Base-by-base conservation (phyloP, 2,113 vertebrate species). In the Cebus imitator region DNA sequence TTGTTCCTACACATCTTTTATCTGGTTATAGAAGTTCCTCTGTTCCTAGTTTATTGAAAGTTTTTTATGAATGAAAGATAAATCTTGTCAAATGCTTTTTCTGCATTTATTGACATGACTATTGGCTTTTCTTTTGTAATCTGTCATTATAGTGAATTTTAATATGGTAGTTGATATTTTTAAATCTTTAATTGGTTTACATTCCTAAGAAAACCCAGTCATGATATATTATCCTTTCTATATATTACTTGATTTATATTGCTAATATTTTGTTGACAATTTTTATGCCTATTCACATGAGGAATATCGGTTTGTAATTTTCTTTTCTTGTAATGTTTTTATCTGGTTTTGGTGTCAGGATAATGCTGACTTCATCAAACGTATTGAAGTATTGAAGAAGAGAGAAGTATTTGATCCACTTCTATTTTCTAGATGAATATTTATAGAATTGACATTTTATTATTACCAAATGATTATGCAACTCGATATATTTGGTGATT, bases 401-500 rank as follows among this genome's bases (percentile, higher is more conserved):
- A 52, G 16, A 4, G 8, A 93, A 58, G 21, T 91, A 45, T 76
- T 92, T 21, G 82, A 17, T 72, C 23, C 16, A 61, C 32, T 94
- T 70, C n/a, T 90, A 35, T 94, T 87, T 94, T 94, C 11, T 43
- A 83, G 6, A 85, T 78, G 9, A 89, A 5, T 82, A 86, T 79
- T 72, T 66, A 66, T 73, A 83, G 0, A 84, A 45, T 55, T 92
- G 16, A 11, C 13, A 81, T 68, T 79, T 55, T 32, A n/a, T 91
- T 80, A 89, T 82, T 92, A 52, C 13, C 58, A 96, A 91, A 89
- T 95, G 48, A 90, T 84, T 43, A 48, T 48, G 61, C 30, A 72
- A 45, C n/a, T 96, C 70, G 18, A 18, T 80, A 87, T 25, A 7
- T 79, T 96, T 86, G 95, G 37, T 10, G 48, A 83, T 91, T 90